A percentile compares a stretch with the other conserved stretches of the same genome.
phyloP scores from a whole-genome alignment of 2,888 invertebrate genomes.

The Dexiosoma caninum region DNA sequence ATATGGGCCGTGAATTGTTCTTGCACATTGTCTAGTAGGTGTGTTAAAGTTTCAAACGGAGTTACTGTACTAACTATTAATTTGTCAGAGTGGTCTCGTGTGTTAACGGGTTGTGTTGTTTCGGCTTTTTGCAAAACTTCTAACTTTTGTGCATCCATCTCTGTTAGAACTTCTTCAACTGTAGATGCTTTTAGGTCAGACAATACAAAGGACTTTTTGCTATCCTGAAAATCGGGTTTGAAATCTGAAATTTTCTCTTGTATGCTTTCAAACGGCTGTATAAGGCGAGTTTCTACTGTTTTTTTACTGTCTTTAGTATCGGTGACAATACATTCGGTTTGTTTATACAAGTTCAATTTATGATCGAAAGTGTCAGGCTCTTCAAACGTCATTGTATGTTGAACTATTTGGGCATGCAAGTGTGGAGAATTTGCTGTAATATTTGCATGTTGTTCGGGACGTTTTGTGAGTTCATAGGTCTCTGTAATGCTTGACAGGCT shows the following conservation, averaged over 20 bases:
- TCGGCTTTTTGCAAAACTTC: background rate
- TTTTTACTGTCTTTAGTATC: slow-evolving; percentile 62
- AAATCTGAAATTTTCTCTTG: slow-evolving; percentile 67
- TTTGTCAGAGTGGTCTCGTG: slow-evolving; percentile 59
- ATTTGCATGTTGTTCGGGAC: slow-evolving; percentile 64
- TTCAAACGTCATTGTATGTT: slow-evolving; percentile 68
- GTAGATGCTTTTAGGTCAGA: slow-evolving; percentile 68
- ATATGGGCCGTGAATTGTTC: slow-evolving; percentile 52
- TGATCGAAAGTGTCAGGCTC: slow-evolving; percentile 49
- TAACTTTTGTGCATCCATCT: slow-evolving; percentile 64
- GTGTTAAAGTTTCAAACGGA: slow-evolving; percentile 66
- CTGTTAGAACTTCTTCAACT: slow-evolving; percentile 67
- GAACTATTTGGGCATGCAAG: slow-evolving; percentile 65
- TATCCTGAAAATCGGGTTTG: slow-evolving; percentile 57
- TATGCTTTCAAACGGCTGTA: slow-evolving; percentile 68
- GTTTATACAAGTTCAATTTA: slow-evolving; percentile 17
- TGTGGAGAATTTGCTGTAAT: slow-evolving; percentile 60
- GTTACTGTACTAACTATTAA: slow-evolving; percentile 66
- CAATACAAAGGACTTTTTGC: slow-evolving; percentile 51
- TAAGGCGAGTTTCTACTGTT: slow-evolving; percentile 64
- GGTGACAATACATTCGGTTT: slow-evolving; percentile 20
- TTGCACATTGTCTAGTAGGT: slow-evolving; percentile 51
- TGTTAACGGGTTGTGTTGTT: slow-evolving; percentile 36
- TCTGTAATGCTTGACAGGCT: slow-evolving; percentile 69
- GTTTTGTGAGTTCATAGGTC: slow-evolving; percentile 67